These are phyloP conservation scores for Cactoblastis cactorum DNA, from an alignment of 2,888 invertebrate species.

Conservation along the genomic window DNA sequence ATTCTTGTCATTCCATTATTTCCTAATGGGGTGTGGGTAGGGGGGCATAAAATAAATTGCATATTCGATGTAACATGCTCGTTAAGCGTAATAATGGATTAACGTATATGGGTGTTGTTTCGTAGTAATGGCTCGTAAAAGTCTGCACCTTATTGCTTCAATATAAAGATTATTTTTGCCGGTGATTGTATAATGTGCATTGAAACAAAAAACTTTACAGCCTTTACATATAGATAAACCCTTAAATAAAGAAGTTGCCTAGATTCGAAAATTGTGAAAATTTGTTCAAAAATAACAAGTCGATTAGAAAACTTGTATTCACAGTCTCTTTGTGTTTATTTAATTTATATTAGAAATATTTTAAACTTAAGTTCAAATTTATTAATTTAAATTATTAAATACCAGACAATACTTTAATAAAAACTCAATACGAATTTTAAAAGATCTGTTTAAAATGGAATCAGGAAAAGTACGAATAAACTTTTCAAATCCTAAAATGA, in stretches of 20 bases:
- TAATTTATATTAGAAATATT: no score
- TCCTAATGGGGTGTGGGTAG: conserved; percentile 18
- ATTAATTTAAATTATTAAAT: no score
- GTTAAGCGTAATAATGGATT: conserved; percentile 23
- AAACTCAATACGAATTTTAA: neutral
- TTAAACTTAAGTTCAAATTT: no score
- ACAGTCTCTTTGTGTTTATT: no score
- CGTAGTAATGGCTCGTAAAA: neutral
- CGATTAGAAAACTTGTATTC: no score
- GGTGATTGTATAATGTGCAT: neutral
- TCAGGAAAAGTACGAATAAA: neutral
- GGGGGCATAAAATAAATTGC: conserved; percentile 23
- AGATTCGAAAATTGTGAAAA: no score
- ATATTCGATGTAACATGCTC: conserved; percentile 22
- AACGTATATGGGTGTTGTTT: conserved; percentile 13
- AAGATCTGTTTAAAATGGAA: neutral
- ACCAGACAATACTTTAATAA: no score
- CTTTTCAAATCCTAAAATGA: conserved; percentile 15
- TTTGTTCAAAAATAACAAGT: no score
- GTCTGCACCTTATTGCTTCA: neutral
- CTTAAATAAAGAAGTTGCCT: no score
- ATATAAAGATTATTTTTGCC: neutral
- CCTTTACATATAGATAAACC: neutral
- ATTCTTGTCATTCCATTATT: conserved; percentile 16
- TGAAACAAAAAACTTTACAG: neutral